Evolutionary conservation across 2,113 vertebrate genomes (phyloP), one percentile per base, ranked within the genome.

Genomic region (Laticauda colubrina): DNA sequence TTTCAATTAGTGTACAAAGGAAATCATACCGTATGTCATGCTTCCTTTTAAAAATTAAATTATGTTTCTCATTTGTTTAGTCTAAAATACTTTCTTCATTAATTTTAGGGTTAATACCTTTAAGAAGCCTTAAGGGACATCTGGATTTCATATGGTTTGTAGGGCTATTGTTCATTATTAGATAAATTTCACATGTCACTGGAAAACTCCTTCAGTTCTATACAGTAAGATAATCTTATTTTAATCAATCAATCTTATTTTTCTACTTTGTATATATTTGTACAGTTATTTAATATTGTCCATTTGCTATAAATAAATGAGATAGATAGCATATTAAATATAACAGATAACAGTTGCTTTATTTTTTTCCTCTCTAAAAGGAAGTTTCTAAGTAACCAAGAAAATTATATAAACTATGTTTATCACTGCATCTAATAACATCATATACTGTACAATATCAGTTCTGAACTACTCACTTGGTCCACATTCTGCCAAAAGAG

Each of bases 31-130:
- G 34, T 39, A 24, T 53, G 61, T 88, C 55, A 57, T 0, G 0
- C 51, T 5, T 1, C 56, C 81, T 34, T 90, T 96, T 93, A 95
- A 97, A 96, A 94, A 94, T 85, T 92, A 92, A 96, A 94, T 95
- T 96, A 93, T 96, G 61, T 96, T 96, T 96, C 95, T 91, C 94
- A 95, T 90, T 90, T 97, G 96, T 97, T 98, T 98, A 97, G 97
- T 97, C 97, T 98, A 94, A 97, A 96, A 96, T 97, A 95, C 93
- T n/a, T 61, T 61, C 90, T 95, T 94, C 93, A 95, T 69, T 48
- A 48, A 94, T 95, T 95, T 90, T 96, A 86, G 91, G 95, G n/a
- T 87, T 92, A 93, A 96, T 95, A 94, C 91, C 69, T 96, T 94
- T 95, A 93, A 26, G 94, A 96, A 93, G 88, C 93, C 95, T 93